Conservation (phyloP, 2,113 vertebrate genomes). For the Corvus moneduloides region DNA sequence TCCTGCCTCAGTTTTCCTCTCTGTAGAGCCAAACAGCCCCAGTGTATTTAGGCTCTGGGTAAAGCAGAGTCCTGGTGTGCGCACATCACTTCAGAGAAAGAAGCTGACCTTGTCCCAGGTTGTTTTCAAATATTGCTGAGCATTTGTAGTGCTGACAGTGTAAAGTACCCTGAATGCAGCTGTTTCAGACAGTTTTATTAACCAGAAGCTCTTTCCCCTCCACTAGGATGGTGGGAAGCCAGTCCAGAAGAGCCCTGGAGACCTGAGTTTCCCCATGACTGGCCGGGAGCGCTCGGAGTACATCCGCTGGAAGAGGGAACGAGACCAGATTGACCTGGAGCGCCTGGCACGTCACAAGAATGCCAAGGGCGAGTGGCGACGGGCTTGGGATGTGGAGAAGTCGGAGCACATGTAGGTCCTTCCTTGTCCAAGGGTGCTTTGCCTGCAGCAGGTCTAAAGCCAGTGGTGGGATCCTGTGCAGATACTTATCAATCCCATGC, state of each 20-base stretch:
- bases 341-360: conserved; percentile 92
- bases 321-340: conserved; percentile 90
- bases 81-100: neutral
- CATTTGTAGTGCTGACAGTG: neutral
- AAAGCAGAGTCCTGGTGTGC: neutral
- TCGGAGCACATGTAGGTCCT: conserved; percentile 86
- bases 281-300: conserved; percentile 82
- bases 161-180: neutral
- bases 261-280: conserved; percentile 72
- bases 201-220: neutral
- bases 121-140: neutral
- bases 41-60: neutral
- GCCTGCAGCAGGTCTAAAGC: neutral
- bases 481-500: neutral
- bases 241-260: conserved; percentile 47
- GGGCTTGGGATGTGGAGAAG: conserved; percentile 96
- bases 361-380: conserved; percentile 92
- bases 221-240: conserved; percentile 65
- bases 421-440: neutral
- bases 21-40: neutral
- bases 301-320: conserved; percentile 89
- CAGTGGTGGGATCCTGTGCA: neutral
- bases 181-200: neutral
- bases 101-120: neutral
- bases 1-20: neutral